These are phyloP conservation scores for Pteropus rufus DNA, from an alignment of 2,797 vertebrate species.

Conservation along the genomic window DNA sequence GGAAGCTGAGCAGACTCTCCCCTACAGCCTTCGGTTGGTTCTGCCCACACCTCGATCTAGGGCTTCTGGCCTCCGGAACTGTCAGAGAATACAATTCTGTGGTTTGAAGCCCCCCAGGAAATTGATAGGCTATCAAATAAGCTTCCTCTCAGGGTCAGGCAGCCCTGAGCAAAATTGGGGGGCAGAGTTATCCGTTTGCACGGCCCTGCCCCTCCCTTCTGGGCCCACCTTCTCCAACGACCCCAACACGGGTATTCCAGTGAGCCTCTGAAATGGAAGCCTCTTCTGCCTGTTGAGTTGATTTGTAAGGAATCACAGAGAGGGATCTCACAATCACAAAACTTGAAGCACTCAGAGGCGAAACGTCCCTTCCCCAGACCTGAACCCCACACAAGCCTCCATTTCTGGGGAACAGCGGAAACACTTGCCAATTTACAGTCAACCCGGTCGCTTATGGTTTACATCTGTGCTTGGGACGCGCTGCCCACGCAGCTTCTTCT, in stretches of 20 bases:
- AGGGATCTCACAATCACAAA: not conserved
- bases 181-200: rapidly evolving
- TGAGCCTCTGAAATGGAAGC: not conserved
- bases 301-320: not conserved
- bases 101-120: not conserved
- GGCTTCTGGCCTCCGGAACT: not conserved
- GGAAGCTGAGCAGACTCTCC: not conserved
- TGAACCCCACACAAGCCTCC: not conserved
- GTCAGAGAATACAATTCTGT: not conserved
- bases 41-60: not conserved
- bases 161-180: not conserved
- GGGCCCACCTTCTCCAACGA: rapidly evolving
- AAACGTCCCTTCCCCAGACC: not conserved
- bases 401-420: not conserved
- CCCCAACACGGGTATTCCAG: rapidly evolving
- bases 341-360: not conserved
- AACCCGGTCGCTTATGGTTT: not conserved
- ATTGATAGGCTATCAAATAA: not conserved
- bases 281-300: not conserved
- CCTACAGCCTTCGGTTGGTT: not conserved
- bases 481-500: too few relatives aligned
- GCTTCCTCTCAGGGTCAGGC: not conserved
- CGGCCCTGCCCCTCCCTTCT: too few relatives aligned
- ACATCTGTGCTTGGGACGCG: rapidly evolving
- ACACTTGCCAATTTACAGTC: not conserved